phyloP scores from a whole-genome alignment of 2,113 vertebrate species.

The Holacanthus passer region DNA sequence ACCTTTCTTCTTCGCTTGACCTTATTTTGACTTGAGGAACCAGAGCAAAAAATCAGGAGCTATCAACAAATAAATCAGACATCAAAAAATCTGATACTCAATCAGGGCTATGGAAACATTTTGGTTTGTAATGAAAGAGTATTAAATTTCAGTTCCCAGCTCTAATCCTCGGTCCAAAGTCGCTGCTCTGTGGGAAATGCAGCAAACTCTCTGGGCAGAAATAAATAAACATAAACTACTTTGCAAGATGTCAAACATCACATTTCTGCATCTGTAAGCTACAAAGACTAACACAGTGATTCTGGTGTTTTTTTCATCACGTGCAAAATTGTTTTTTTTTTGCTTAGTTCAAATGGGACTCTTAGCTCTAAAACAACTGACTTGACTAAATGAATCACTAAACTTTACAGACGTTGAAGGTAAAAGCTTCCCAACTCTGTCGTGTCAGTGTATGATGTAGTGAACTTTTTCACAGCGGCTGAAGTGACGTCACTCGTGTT shows the following conservation, averaged over 20 bases:
- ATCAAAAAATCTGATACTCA: not conserved
- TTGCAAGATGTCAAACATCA: no score
- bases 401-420: not conserved
- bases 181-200: not conserved
- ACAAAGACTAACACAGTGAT: not conserved
- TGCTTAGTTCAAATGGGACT: not conserved
- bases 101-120: not conserved
- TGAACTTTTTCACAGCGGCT: slow-evolving; percentile 53
- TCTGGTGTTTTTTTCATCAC: no score
- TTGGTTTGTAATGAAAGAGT: not conserved
- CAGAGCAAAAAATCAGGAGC: no score
- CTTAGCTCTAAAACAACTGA: not conserved
- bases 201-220: no score
- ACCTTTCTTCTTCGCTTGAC: no score
- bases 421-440: not conserved
- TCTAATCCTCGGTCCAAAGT: no score
- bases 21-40: not conserved
- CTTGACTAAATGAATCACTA: not conserved
- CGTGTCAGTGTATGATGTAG: slow-evolving; percentile 14
- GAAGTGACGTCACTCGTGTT: slow-evolving; percentile 45
- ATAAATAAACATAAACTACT: no score
- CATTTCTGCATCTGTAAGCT: no score
- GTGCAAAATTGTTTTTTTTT: not conserved
- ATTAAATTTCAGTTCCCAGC: not conserved
- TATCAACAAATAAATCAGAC: no score